Conservation (phyloP, 2,888 invertebrate species). For the Eupithecia subumbrata region DNA sequence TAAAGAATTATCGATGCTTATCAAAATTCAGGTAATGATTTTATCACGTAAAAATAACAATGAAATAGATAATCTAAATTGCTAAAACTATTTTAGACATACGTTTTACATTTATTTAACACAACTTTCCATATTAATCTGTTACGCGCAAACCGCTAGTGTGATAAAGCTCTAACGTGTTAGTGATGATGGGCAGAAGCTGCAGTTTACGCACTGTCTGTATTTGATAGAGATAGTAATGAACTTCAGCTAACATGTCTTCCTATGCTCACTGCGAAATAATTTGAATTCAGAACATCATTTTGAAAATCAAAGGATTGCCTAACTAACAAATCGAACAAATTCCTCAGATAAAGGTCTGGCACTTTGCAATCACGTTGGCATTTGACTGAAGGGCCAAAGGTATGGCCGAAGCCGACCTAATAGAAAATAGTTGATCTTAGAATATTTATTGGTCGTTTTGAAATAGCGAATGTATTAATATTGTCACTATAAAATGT, state of each 20-base stretch:
- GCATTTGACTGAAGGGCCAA: not conserved
- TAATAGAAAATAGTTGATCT: slow-evolving; percentile 1
- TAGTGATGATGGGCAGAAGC: no score
- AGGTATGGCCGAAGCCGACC: not conserved
- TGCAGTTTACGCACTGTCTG: no score
- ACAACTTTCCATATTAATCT: no score
- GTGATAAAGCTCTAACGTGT: no score
- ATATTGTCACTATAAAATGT: not conserved
- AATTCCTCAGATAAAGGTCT: not conserved
- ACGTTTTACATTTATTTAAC: no score
- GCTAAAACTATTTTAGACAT: no score
- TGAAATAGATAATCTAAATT: no score
- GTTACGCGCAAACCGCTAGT: no score
- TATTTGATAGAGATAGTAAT: not conserved
- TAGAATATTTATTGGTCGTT: not conserved
- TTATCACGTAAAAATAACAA: no score
- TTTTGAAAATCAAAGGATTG: not conserved
- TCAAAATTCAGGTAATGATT: no score
- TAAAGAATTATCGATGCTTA: no score
- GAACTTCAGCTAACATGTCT: not conserved
- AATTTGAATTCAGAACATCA: not conserved
- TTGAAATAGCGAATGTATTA: not conserved
- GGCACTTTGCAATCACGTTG: not conserved
- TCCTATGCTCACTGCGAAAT: not conserved
- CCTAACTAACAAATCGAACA: not conserved